Base-by-base conservation (phyloP, 2,888 invertebrate species). In the Xestia xanthographa region DNA sequence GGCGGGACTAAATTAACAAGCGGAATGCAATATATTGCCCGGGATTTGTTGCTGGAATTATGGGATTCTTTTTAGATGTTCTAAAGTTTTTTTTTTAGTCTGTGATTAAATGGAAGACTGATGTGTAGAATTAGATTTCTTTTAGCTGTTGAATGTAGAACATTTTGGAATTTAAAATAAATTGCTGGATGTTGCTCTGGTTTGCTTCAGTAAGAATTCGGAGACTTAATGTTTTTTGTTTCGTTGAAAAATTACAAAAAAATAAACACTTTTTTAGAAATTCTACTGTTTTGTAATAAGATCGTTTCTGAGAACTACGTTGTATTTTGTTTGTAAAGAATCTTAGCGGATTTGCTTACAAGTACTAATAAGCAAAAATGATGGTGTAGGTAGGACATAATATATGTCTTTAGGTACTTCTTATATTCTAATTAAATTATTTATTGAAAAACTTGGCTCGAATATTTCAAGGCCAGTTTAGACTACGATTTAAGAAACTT, bases 21-120 rank as follows among this genome's bases (percentile, higher is more conserved):
- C 87, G 86, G 89, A 93, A 94, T 94, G 93, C 93, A 93, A 94
- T 94, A 94, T 91, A 92, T 92, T 86, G 74, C 75, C 67, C 67
- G 77, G 90, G 92, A 92, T 93, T 93, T 92, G 89, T 91, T 87
- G 82, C 87, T 60, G 60, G 88, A 87, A 89, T 92, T 88, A 85
- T 58, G 12, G 75, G 66, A 66, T 84, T 67, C 58, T 56, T 73
- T 79, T 81, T 85, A 76, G 78, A 87, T 75, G 74, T 67, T 75
- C 68, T 72, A 43, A 41, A 45, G 63, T 14, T 60, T 77, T 77
- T 80, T n/a, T 53, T 77, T 68, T 34, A 34, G 8, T 60, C 3
- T 45, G 12, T 56, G 41, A 58, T 77, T 70, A 71, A 60, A 75
- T 34, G 14, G 17, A 45, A 66, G 38, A 50, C 29, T 26, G 45